Percentiles rank a stretch among this genome's conserved stretches.
Evolutionary conservation across 2,888 invertebrate genomes (phyloP).

Genomic region (Poecilobothrus nobilitatus): DNA sequence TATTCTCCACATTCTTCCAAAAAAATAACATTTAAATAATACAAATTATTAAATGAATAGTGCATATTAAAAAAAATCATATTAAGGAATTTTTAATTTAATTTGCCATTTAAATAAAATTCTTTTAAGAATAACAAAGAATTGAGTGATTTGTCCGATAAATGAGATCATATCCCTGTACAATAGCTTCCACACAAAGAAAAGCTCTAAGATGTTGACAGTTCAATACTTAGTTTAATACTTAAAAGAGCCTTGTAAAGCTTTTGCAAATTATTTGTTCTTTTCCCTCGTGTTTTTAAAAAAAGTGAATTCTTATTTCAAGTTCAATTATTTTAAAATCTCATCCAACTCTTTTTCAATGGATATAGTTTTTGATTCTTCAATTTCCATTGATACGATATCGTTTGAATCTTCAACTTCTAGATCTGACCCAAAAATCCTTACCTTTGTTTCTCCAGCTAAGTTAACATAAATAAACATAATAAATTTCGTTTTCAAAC

Average conservation of each 20-base stretch:
- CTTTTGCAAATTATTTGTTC: conserved; percentile 9
- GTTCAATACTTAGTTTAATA: neutral
- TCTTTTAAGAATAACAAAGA: neutral
- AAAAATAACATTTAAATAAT: no score
- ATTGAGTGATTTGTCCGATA: conserved; percentile 3
- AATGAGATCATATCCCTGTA: neutral
- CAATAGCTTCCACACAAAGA: neutral
- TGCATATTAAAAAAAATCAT: no score
- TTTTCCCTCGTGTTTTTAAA: conserved; percentile 4
- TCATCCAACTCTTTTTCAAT: conserved; percentile 11
- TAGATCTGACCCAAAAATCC: conserved; percentile 8
- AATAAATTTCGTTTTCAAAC: no score
- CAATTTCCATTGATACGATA: conserved; percentile 1
- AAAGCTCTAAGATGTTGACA: conserved; percentile 7
- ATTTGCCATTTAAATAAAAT: neutral
- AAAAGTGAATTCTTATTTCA: conserved; percentile 6
- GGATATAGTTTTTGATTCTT: conserved; percentile 5
- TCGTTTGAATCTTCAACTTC: conserved; percentile 9
- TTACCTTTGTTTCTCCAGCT: neutral
- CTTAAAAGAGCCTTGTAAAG: neutral
- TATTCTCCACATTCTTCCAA: no score
- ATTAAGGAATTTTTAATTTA: no score
- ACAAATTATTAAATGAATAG: no score
- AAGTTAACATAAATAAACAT: no score
- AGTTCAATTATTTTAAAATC: neutral